Base-by-base conservation (phyloP, 2,113 vertebrate genomes). In the Eudyptes chrysolophus region DNA sequence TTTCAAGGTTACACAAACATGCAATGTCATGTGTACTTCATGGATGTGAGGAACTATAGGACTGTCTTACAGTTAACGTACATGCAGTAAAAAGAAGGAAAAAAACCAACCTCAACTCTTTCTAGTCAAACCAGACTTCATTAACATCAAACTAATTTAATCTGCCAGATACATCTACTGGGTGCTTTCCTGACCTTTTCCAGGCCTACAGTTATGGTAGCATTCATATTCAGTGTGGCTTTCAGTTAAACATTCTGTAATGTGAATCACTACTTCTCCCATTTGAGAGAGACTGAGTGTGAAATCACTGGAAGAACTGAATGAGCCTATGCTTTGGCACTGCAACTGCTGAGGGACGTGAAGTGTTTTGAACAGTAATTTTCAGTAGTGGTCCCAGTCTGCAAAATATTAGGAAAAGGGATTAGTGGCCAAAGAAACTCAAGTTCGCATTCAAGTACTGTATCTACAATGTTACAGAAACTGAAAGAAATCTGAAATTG, bases 1-100 rank as follows among this genome's bases (percentile, higher is more conserved):
- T 97, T 97, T 92, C 95, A 96, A 95, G 95, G 94, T 96, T 94
- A 96, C 49, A 71, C 81, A 93, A 97, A 93, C 83, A 95, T 14
- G 7, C 46, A 49, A 82, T 61, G 61, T 93, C 69, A 40, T 61
- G 87, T 62, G 29, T 66, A 66, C 60, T 88, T 93, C 84, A 81
- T 7, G 85, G 55, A 87, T 71, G 49, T 40, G 57, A 90, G 54
- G 90, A 93, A 62, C 40, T 44, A 40, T 3, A 60, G 25, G 38
- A 70, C 51, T 49, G 68, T 51, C 57, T 77, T 81, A 90, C 54
- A 64, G 48, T 79, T 97, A 92, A 95, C 42, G 77, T 9, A 83
- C 51, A 38, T 18, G 24, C 38, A 76, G 60, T 34, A 82, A 87
- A 80, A 84, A 89, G 95, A 62, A 71, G 77, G 60, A 58, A 70